Evolutionary conservation across 2,888 invertebrate species (phyloP).

Genomic region (Eilema caniola): DNA sequence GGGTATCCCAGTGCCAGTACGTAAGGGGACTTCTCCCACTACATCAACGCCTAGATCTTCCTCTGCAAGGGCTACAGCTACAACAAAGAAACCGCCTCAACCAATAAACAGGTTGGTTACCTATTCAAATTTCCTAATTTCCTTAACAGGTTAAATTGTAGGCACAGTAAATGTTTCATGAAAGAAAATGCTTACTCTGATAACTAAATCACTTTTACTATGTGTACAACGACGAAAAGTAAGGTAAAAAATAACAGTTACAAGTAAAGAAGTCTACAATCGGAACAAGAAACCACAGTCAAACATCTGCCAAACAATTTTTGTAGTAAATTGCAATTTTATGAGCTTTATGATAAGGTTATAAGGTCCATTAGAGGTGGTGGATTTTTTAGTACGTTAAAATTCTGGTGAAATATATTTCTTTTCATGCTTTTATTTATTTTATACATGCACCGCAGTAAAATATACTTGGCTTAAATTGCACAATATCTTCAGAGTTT

Average conservation of each 20-base stretch:
- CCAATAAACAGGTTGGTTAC: constrained; percentile 72
- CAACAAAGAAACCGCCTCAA: constrained; percentile 73
- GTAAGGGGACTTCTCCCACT: constrained; percentile 79
- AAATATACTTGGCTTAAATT: constrained; percentile 50
- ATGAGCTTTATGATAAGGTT: constrained; percentile 27
- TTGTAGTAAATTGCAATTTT: background rate
- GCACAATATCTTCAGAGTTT: constrained; percentile 74
- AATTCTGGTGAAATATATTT: background rate
- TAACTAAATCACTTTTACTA: background rate
- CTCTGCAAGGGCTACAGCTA: constrained; percentile 53
- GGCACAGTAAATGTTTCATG: background rate
- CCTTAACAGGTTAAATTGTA: background rate
- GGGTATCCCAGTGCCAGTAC: constrained; percentile 86
- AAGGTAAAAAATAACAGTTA: background rate
- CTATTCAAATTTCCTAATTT: background rate
- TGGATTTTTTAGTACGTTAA: constrained; percentile 22
- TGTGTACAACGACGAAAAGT: background rate
- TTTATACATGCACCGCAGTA: constrained; percentile 37
- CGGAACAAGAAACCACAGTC: background rate
- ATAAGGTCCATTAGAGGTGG: constrained; percentile 37
- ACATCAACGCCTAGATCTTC: constrained; percentile 66
- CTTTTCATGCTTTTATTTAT: constrained; percentile 26
- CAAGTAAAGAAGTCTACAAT: background rate
- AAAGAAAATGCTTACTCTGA: background rate
- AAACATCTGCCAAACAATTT: background rate